A percentile compares a stretch with the other conserved stretches of the same genome.
Evolutionary conservation across 2,113 vertebrate species (phyloP).

Genomic region (Osmerus mordax): DNA sequence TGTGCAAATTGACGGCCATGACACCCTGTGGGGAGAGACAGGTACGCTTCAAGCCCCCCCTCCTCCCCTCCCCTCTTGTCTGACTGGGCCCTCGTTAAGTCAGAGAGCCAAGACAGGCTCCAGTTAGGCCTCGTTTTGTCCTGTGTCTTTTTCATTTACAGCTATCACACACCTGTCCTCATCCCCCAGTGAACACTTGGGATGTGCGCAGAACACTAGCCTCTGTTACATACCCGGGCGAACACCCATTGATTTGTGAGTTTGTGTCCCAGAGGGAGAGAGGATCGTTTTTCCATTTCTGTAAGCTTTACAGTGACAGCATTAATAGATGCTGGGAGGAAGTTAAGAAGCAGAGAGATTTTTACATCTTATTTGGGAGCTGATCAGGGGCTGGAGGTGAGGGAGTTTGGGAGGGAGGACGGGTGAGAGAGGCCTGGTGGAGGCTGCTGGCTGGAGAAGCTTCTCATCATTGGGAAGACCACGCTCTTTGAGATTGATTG

Average conservation of each 20-base stretch:
- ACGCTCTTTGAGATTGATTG: constrained; percentile 25
- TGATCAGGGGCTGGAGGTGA: background rate
- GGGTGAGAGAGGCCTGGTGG: constrained; percentile 11
- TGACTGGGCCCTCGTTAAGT: background rate
- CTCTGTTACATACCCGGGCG: background rate
- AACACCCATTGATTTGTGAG: no score
- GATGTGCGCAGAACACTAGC: background rate
- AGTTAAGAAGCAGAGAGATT: no score
- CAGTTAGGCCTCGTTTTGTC: background rate
- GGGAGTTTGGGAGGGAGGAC: background rate
- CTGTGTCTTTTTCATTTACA: background rate
- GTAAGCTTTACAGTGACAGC: no score
- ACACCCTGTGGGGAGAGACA: constrained; percentile 97
- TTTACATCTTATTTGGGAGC: no score
- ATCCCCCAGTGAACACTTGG: background rate
- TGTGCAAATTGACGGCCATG: constrained; percentile 87
- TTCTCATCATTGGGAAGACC: constrained; percentile 8
- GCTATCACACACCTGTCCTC: background rate
- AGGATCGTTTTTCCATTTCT: no score
- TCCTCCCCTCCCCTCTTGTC: background rate
- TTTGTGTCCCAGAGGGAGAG: no score
- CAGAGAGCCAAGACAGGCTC: background rate
- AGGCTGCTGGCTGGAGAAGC: background rate
- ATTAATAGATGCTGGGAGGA: no score
- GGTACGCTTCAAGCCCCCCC: constrained; percentile 74